Conservation (phyloP, 2,888 invertebrate genomes). For the Agrotis puta region DNA sequence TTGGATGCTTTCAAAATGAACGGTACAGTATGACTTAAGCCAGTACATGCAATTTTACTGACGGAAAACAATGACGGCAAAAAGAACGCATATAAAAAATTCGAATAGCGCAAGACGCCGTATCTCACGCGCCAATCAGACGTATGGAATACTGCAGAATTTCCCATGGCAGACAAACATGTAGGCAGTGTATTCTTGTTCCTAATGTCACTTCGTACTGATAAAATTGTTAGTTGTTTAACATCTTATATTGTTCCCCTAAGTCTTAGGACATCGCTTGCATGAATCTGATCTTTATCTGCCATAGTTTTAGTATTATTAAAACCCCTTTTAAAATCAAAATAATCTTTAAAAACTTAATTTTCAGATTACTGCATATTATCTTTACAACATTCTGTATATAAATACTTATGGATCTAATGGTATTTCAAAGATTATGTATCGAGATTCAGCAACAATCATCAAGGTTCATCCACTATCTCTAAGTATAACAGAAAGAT, state of each 20-base stretch:
- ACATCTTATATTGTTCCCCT: slow-evolving; percentile 16
- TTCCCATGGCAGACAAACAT: slow-evolving; percentile 55
- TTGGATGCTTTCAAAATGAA: slow-evolving; percentile 28
- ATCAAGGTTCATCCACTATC: slow-evolving; percentile 22
- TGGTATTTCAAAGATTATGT: slow-evolving; percentile 38
- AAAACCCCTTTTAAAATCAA: not conserved
- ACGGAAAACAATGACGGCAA: slow-evolving; percentile 52
- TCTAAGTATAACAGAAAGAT: slow-evolving; percentile 43
- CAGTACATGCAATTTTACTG: slow-evolving; percentile 50
- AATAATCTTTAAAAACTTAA: slow-evolving; percentile 38
- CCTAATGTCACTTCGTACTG: slow-evolving; percentile 49
- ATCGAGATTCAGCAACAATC: slow-evolving; percentile 25
- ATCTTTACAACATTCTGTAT: slow-evolving; percentile 40
- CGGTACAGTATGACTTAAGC: slow-evolving; percentile 4
- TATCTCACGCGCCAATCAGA: slow-evolving; percentile 60
- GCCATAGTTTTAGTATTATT: slow-evolving; percentile 4
- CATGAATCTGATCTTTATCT: slow-evolving; percentile 30
- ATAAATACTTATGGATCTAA: slow-evolving; percentile 57
- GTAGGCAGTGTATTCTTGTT: slow-evolving; percentile 43
- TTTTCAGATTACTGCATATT: slow-evolving; percentile 22
- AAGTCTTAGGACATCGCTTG: slow-evolving; percentile 14
- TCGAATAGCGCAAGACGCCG: slow-evolving; percentile 30
- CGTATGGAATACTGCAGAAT: slow-evolving; percentile 51
- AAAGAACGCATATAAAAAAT: slow-evolving; percentile 45
- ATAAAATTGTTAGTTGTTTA: slow-evolving; percentile 39